phyloP scores from a whole-genome alignment of 1,140 invertebrate genomes.

The Drosophila suzukii region DNA sequence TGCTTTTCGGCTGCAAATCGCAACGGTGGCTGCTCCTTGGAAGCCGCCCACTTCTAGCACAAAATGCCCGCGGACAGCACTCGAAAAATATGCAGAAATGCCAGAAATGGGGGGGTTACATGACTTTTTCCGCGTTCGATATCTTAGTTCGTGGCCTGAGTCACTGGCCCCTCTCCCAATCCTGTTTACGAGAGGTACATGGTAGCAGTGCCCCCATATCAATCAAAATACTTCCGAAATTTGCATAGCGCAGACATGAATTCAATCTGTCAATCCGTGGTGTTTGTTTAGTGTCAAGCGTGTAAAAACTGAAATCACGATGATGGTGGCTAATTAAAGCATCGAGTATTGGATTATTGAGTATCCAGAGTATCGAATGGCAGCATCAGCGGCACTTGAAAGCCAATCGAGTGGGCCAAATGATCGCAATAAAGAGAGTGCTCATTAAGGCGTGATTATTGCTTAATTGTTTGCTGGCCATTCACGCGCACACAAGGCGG shows the following conservation, averaged over 20 bases:
- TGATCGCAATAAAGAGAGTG: slow-evolving; percentile 46
- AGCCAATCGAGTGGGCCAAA: slow-evolving; percentile 56
- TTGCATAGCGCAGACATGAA: slow-evolving; percentile 61
- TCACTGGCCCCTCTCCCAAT: slow-evolving; percentile 59
- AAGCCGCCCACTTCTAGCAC: slow-evolving; percentile 42
- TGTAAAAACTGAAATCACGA: slow-evolving; percentile 43
- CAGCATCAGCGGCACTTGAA: slow-evolving; percentile 69
- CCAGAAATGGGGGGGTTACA: slow-evolving; percentile 45
- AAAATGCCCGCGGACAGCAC: slow-evolving; percentile 37
- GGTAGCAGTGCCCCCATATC: slow-evolving; percentile 23
- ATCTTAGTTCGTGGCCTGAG: slow-evolving; percentile 73
- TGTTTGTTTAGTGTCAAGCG: slow-evolving; percentile 33
- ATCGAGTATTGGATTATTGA: slow-evolving; percentile 3
- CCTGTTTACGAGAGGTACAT: slow-evolving; percentile 20
- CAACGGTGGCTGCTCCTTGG: slow-evolving; percentile 51
- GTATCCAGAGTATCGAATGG: slow-evolving; percentile 23
- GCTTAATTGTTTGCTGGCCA: slow-evolving; percentile 71
- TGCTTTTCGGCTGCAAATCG: slow-evolving; percentile 25
- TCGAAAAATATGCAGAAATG: slow-evolving; percentile 46
- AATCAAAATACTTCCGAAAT: slow-evolving; percentile 72
- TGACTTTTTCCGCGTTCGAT: slow-evolving; percentile 68
- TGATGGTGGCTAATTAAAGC: slow-evolving; percentile 69
- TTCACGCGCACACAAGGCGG: slow-evolving; percentile 59
- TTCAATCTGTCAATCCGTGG: slow-evolving; percentile 54
- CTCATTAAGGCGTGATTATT: slow-evolving; percentile 80